These are phyloP conservation scores for Uloborus plumipes DNA, from an alignment of 2,888 invertebrate genomes.

Conservation along the genomic window DNA sequence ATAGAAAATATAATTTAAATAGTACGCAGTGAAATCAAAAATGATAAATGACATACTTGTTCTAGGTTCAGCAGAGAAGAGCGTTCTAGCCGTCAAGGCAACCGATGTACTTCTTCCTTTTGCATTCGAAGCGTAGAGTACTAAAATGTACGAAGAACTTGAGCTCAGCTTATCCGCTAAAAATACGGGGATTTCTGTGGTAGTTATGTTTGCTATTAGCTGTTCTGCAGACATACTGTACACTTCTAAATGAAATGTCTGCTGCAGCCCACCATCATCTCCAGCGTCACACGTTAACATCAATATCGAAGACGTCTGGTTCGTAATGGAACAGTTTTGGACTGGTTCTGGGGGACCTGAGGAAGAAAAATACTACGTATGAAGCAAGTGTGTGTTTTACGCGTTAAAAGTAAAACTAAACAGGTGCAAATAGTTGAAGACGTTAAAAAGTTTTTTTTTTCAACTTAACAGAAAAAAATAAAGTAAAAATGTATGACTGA, in stretches of 20 bases:
- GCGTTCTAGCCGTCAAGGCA: conserved; percentile 82
- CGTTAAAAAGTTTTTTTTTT: no score
- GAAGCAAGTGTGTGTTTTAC: no score
- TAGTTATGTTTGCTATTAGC: conserved; percentile 83
- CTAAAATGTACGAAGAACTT: conserved; percentile 82
- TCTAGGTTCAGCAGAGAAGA: conserved; percentile 58
- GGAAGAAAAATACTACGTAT: background rate
- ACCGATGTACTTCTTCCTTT: conserved; percentile 88
- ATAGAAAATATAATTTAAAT: no score
- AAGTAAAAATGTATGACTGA: no score
- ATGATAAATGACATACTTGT: conserved; percentile 50
- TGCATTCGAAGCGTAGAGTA: conserved; percentile 84
- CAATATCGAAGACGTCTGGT: conserved; percentile 87
- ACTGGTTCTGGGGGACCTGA: conserved; percentile 90
- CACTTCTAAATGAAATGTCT: conserved; percentile 87
- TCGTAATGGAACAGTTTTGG: conserved; percentile 88
- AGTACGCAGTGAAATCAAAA: no score
- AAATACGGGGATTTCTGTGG: conserved; percentile 78
- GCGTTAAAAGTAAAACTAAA: no score
- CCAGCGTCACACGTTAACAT: conserved; percentile 87
- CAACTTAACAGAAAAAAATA: no score
- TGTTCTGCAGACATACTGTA: conserved; percentile 76
- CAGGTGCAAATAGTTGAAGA: no score
- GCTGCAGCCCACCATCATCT: conserved; percentile 90
- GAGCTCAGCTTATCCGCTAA: conserved; percentile 81